Evolutionary conservation across 1,140 invertebrate genomes (phyloP), one percentile per base, ranked within the genome.

Genomic region (Globodera ellingtonae): DNA sequence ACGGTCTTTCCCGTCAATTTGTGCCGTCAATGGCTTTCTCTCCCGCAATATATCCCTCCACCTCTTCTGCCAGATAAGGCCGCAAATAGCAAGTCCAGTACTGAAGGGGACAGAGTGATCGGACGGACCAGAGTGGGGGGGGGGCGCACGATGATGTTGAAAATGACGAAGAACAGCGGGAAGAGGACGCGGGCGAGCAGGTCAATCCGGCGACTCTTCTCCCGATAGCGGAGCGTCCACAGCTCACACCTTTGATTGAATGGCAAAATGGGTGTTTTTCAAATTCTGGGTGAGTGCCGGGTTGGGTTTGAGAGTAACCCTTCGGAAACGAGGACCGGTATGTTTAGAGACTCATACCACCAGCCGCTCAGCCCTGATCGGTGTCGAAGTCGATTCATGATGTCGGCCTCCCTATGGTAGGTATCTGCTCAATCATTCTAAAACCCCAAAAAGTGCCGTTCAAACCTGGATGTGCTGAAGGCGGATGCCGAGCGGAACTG

Each of bases 141-240:
- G 21, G 44, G 15, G n/a, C 82, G 78, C 71, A 87, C 86, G 62
- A 84, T 87, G 71, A 88, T 72, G 75, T 87, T 87, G 75, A 87
- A 87, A 24, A 89, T 44, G 13, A 87, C 73, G 78, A 88, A 88
- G 47, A 73, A 79, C n/a, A 86, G 24, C 35, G 86, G 86, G 72
- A 88, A 88, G 10, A 87, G 13, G 10, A 88, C 79, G 44, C 86
- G 84, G 6, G 87, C 86, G 56, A 89, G 62, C 48, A 89, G 52
- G 75, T 88, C 87, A n/a, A 88, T 88, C 69, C 84, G 72, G 80
- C 79, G 70, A 9, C 85, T 84, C 24, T 87, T 56, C 75, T 89
- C 84, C 15, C 80, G 78, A 69, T 88, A 89, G 65, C 85, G 89
- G 6, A 87, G 73, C n/a, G 77, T 71, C 85, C 83, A 86, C 62